These are phyloP conservation scores for Coracias cyanogaster DNA, from an alignment of 2,797 vertebrate genomes.

Conservation along the genomic window DNA sequence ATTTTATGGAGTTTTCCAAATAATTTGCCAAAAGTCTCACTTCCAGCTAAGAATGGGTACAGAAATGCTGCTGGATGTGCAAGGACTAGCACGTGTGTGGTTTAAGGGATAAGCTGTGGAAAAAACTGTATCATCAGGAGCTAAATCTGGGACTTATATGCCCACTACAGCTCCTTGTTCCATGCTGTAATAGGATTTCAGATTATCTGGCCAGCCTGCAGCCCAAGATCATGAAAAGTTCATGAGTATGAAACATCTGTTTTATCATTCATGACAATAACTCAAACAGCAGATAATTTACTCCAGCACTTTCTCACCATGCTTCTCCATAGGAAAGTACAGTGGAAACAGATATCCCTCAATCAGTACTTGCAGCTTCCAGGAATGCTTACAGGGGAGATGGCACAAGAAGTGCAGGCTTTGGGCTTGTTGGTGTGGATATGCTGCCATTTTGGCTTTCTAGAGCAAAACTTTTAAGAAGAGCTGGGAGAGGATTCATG, in stretches of 20 bases:
- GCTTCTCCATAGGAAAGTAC: neutral
- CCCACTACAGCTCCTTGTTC: constrained; percentile 9
- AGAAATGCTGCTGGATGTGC: constrained; percentile 18
- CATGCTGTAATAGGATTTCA: constrained; percentile 26
- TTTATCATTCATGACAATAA: constrained; percentile 46
- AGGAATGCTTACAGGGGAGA: neutral
- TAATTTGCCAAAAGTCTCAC: constrained; percentile 55
- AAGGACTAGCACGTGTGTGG: neutral
- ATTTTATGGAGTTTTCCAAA: constrained; percentile 45
- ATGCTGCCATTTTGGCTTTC: neutral
- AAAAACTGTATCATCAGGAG: neutral
- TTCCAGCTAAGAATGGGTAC: constrained; percentile 2
- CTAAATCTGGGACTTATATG: neutral
- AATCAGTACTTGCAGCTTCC: neutral
- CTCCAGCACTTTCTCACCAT: constrained; percentile 13
- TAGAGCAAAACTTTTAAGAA: neutral
- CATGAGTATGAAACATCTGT: constrained; percentile 37
- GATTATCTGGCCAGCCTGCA: neutral
- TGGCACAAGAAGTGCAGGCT: neutral
- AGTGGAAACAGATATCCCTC: neutral
- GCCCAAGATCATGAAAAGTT: constrained; percentile 49
- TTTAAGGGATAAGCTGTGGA: constrained; percentile 52
- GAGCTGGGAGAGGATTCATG: neutral
- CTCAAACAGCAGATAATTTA: constrained; percentile 33
- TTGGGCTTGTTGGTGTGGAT: neutral